Percentiles rank a stretch among this genome's conserved stretches.
Evolutionary conservation across 2,113 vertebrate species (phyloP).

Genomic region (Thinocorus orbignyianus): DNA sequence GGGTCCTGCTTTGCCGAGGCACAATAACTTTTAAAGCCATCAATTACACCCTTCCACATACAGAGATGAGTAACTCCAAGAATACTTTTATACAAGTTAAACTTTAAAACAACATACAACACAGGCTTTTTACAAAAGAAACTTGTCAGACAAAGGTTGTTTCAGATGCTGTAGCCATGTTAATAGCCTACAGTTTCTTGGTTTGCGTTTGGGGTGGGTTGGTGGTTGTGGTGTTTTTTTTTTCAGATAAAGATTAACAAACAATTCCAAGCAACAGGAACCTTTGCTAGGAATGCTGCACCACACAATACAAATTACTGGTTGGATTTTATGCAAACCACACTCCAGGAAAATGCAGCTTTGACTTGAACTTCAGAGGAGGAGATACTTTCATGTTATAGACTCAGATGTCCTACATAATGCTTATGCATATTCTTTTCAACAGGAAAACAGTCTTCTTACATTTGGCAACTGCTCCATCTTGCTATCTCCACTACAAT

Average conservation of each 20-base stretch:
- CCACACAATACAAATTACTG: background rate
- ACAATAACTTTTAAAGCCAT: background rate
- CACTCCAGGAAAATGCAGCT: background rate
- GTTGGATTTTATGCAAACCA: background rate
- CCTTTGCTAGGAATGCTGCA: background rate
- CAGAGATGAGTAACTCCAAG: background rate
- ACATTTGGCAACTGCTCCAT: background rate
- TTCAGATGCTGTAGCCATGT: background rate
- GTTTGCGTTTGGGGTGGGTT: background rate
- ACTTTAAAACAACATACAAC: background rate
- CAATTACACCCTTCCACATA: background rate
- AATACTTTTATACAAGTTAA: background rate
- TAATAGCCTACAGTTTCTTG: background rate
- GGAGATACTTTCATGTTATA: background rate
- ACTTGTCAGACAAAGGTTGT: background rate
- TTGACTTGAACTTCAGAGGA: background rate
- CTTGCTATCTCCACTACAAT: fast-evolving
- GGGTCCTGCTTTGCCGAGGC: background rate
- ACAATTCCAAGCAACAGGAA: background rate
- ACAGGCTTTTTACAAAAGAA: background rate
- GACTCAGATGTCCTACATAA: background rate
- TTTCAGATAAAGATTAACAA: background rate
- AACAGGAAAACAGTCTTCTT: background rate
- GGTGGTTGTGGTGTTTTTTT: too few relatives aligned
- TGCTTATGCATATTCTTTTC: background rate